These are phyloP conservation scores for Gryllus longicercus DNA, from an alignment of 2,888 invertebrate genomes.

Conservation along the genomic window DNA sequence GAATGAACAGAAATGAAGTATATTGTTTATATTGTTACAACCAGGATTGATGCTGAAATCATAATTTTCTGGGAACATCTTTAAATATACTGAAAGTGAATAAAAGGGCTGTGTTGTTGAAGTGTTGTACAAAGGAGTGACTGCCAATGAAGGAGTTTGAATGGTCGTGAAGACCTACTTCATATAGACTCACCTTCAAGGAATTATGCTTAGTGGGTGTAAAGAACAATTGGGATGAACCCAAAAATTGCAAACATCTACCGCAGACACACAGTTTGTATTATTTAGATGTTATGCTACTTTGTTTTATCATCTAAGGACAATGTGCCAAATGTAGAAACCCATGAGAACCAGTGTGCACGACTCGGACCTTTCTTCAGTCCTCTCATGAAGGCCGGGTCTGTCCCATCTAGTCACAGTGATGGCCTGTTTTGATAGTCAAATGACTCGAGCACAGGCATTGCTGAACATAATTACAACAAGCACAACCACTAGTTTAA, in stretches of 20 bases:
- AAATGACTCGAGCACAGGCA: not conserved
- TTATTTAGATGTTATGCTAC: not conserved
- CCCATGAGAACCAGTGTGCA: slow-evolving; percentile 9
- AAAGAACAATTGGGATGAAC: not conserved
- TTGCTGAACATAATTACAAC: not conserved
- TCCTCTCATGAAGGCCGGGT: not conserved
- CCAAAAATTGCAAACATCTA: not conserved
- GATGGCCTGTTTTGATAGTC: not conserved
- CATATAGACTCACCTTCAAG: too few species aligned
- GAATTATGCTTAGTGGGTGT: not conserved
- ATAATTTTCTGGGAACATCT: not conserved
- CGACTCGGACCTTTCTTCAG: not conserved
- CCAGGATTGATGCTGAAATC: not conserved
- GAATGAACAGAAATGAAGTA: not conserved
- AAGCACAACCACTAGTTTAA: slow-evolving; percentile 11
- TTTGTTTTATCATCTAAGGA: slow-evolving; percentile 4
- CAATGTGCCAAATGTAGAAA: slow-evolving; percentile 5
- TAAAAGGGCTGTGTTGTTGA: slow-evolving; percentile 4
- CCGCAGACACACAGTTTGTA: not conserved
- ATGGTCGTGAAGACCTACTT: too few species aligned
- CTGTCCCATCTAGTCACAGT: slow-evolving; percentile 11
- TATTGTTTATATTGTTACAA: not conserved
- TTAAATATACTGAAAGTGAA: not conserved
- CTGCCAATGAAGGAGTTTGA: too few species aligned
- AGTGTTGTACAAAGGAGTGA: not conserved